Conservation (phyloP, 2,888 invertebrate genomes). For the Acronicta psi region DNA sequence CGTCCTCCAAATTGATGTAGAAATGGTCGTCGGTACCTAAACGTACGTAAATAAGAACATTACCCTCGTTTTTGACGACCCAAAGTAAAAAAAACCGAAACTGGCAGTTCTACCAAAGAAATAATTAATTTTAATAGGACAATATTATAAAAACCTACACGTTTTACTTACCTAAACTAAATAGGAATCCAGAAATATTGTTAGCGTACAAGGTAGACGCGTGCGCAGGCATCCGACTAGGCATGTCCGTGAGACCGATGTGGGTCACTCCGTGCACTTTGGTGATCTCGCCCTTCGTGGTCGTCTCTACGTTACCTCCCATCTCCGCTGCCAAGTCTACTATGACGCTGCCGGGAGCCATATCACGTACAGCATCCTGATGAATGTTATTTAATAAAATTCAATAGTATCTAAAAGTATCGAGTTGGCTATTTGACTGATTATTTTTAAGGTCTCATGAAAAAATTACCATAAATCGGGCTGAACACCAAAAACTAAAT, state of each 20-base stretch:
- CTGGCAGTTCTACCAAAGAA: too few species aligned
- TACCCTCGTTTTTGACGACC: too few species aligned
- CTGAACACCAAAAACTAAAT: too few species aligned
- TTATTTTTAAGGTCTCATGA: too few species aligned
- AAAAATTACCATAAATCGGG: too few species aligned
- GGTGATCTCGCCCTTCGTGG: slow-evolving; percentile 93
- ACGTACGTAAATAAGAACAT: neutral
- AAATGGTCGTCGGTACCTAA: slow-evolving; percentile 94
- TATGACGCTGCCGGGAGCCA: slow-evolving; percentile 96
- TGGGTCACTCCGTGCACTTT: slow-evolving; percentile 94
- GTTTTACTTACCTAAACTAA: slow-evolving; percentile 91
- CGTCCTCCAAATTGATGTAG: slow-evolving; percentile 94
- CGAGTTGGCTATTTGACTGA: too few species aligned
- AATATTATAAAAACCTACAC: neutral
- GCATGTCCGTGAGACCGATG: slow-evolving; percentile 95
- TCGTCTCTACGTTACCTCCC: slow-evolving; percentile 96
- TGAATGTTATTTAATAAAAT: neutral
- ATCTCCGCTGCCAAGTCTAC: slow-evolving; percentile 97
- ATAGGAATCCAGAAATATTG: slow-evolving; percentile 95
- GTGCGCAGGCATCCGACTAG: slow-evolving; percentile 95
- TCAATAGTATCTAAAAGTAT: too few species aligned
- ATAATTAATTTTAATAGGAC: too few species aligned
- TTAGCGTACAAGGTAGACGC: slow-evolving; percentile 96
- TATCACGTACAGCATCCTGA: slow-evolving; percentile 92
- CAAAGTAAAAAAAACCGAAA: neutral